A percentile compares a stretch with the other conserved stretches of the same genome.
Evolutionary conservation across 1,140 invertebrate genomes (phyloP).

Genomic region (Penaeus indicus): DNA sequence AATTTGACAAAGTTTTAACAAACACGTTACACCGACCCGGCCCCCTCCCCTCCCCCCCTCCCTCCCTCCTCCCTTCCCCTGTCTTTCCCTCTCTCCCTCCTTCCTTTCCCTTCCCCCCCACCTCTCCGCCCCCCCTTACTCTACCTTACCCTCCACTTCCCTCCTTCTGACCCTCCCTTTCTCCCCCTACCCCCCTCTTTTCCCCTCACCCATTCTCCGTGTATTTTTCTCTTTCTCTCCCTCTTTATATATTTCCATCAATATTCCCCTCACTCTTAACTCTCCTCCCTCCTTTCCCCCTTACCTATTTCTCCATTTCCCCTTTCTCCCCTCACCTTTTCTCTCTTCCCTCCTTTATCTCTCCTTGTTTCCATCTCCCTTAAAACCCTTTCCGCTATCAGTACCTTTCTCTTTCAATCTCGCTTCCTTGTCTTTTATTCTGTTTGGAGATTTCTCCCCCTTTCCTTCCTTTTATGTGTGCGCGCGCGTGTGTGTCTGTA

Average conservation of each 20-base stretch:
- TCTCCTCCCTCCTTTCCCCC: neutral
- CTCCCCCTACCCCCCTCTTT: neutral
- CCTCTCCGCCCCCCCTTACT: neutral
- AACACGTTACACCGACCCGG: conserved; percentile 56
- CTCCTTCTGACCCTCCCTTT: neutral
- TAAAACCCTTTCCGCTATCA: too few relatives aligned
- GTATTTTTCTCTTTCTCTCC: too few relatives aligned
- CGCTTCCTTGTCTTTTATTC: too few relatives aligned
- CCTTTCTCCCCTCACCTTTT: neutral
- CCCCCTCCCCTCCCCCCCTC: neutral
- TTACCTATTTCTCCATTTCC: neutral
- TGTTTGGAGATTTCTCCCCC: too few relatives aligned
- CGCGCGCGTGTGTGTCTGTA: too few relatives aligned
- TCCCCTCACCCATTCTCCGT: neutral
- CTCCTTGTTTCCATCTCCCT: neutral
- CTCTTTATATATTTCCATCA: neutral
- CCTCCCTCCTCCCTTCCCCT: neutral
- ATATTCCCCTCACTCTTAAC: neutral
- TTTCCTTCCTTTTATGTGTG: too few relatives aligned
- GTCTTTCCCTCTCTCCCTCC: neutral
- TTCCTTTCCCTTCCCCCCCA: neutral
- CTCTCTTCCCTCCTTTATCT: conserved; percentile 13
- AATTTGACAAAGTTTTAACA: conserved; percentile 63
- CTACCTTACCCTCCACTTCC: neutral
- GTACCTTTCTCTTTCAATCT: too few relatives aligned